Conservation (phyloP, 2,113 vertebrate species). For the Urocolius indicus region DNA sequence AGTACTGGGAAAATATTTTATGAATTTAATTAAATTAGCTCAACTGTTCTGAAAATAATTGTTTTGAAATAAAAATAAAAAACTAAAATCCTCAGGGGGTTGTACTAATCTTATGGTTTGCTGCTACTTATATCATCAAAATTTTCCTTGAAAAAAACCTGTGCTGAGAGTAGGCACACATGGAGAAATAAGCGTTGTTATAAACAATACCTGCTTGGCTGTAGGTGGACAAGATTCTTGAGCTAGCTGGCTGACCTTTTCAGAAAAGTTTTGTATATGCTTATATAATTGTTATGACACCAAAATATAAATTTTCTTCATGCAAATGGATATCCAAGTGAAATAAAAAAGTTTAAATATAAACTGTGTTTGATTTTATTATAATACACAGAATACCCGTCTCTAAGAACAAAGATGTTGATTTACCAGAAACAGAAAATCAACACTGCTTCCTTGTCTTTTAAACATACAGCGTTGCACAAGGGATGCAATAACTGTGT, state of each 20-base stretch:
- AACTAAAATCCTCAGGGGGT: background rate
- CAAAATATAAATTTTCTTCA: background rate
- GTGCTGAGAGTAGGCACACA: background rate
- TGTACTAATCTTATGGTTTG: background rate
- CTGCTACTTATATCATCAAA: background rate
- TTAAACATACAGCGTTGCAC: background rate
- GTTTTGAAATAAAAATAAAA: background rate
- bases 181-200: background rate
- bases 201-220: background rate
- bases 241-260: background rate
- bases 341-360: background rate
- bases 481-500: background rate
- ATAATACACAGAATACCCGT: background rate
- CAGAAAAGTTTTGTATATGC: background rate
- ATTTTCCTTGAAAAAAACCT: background rate
- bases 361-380: background rate
- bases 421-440: background rate
- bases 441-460: background rate
- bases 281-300: background rate
- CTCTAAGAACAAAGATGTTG: background rate
- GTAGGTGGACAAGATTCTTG: background rate
- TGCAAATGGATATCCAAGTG: background rate
- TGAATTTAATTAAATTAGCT: background rate
- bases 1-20: background rate
- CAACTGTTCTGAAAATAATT: background rate